phyloP scores from a whole-genome alignment of 2,113 vertebrate genomes.

The Casuarius casuarius region DNA sequence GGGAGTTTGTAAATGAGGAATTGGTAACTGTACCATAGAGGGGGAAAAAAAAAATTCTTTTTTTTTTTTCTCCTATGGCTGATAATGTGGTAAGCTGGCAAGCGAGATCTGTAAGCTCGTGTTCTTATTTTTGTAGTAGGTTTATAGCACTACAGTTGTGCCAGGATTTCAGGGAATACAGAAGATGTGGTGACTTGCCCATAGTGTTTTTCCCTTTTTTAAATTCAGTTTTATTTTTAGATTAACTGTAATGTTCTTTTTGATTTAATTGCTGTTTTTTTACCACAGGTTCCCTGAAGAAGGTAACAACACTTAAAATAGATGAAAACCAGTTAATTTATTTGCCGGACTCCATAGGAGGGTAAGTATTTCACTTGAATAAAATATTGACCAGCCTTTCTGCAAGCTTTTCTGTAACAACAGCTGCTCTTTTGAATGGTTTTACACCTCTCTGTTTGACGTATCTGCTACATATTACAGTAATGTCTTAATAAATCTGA shows the following conservation, averaged over 20 bases:
- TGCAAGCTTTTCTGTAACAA: not conserved
- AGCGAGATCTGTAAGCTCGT: not conserved
- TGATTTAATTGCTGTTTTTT: not conserved
- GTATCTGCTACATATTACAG: not conserved
- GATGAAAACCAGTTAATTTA: conserved; percentile 98
- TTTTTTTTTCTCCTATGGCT: not conserved
- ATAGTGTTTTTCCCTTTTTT: rapidly evolving
- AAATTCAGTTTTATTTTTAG: not conserved
- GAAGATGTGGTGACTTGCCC: not conserved
- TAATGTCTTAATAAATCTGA: not conserved
- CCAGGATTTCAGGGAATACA: not conserved
- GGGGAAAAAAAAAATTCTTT: rapidly evolving
- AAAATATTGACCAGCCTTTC: not conserved
- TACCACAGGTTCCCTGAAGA: conserved; percentile 89
- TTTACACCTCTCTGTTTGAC: not conserved
- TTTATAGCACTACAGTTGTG: not conserved
- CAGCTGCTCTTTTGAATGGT: not conserved
- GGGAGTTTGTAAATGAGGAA: not conserved
- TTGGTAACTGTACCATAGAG: not conserved
- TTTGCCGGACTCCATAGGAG: conserved; percentile 93
- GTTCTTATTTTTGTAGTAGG: not conserved
- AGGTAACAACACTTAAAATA: conserved; percentile 93
- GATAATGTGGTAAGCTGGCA: not conserved
- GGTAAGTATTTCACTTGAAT: conserved; percentile 81
- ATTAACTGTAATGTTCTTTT: not conserved